These are phyloP conservation scores for Ceyx margarethae DNA, from an alignment of 2,113 vertebrate species.

Conservation along the genomic window DNA sequence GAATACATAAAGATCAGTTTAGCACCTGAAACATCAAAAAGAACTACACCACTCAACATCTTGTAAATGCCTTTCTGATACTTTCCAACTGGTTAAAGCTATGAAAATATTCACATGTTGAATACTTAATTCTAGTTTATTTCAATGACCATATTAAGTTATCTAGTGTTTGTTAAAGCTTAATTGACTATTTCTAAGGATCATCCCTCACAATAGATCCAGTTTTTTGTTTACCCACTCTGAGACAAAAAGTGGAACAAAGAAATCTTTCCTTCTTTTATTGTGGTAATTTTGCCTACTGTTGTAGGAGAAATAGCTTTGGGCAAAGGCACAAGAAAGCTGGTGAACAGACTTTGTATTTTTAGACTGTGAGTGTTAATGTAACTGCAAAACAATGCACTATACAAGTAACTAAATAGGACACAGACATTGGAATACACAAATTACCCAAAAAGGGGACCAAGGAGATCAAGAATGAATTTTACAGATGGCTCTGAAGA, in stretches of 20 bases:
- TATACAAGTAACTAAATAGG: slow-evolving; percentile 43
- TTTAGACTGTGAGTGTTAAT: slow-evolving; percentile 42
- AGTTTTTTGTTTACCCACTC: background rate
- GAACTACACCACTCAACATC: background rate
- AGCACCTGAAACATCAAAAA: background rate
- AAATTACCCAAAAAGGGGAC: slow-evolving; percentile 50
- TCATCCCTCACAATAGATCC: background rate
- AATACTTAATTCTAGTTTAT: background rate
- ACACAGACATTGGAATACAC: slow-evolving; percentile 46
- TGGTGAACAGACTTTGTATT: slow-evolving; percentile 50
- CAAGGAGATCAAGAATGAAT: slow-evolving; percentile 31
- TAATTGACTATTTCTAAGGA: background rate
- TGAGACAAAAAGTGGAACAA: background rate
- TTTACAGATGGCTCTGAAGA: slow-evolving; percentile 44
- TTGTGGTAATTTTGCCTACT: background rate
- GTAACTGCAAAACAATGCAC: slow-evolving; percentile 49
- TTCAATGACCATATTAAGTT: background rate
- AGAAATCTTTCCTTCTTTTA: background rate
- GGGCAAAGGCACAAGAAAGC: slow-evolving; percentile 23
- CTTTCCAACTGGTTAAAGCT: background rate
- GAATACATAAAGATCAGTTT: background rate
- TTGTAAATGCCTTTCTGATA: background rate
- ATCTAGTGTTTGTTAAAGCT: background rate
- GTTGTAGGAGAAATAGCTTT: background rate
- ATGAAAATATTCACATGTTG: background rate